Base-by-base conservation (phyloP, 2,113 vertebrate genomes). In the Chrysemys picta region DNA sequence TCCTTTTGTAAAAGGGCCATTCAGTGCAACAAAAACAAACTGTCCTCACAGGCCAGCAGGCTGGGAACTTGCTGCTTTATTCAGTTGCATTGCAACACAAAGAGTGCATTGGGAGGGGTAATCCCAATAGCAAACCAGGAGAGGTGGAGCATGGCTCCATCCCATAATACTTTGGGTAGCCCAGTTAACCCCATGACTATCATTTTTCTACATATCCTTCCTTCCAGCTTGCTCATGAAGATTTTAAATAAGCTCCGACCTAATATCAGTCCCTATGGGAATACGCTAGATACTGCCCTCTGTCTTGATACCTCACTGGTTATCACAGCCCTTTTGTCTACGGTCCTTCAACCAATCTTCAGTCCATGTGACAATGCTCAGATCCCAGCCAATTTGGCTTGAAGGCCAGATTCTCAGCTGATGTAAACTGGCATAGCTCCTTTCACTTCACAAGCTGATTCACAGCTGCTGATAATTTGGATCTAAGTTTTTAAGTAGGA, bases 391-490 rank as follows among this genome's bases (percentile, higher is more conserved):
- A 1, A 4, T 19, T 78, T 7, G 52, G 52, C 29, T 80, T 29
- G 83, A 85, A 90, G 76, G 80, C 59, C 57, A 16, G 17, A 83
- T 69, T 82, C 76, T 2, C 1, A 7, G 69, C 88, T 42, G 93
- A 4, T 13, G 72, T 5, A 21, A 10, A 57, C 79, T 6, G 10
- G 38, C 57, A 84, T 31, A 31, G 35, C 85, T 83, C 72, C 83
- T 92, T 88, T 95, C 97, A 95, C 91, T 92, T 49, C 89, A 86
- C 1, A 81, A 97, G 91, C 25, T 96, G 96, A 96, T 97, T 80
- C 2, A 0, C 90, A 95, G 96, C 10, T 0, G 95, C 90, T 0
- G 0, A 47, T 47, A 47, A 47, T 14, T 22, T 45, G 85, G 94
- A 21, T 38, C 5, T n/a, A 21, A 35, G 14, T 19, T 65, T 65